Percentiles rank a stretch among this genome's conserved stretches.
Evolutionary conservation across 2,888 invertebrate species (phyloP).

Genomic region (Agonopterix subpropinquella): DNA sequence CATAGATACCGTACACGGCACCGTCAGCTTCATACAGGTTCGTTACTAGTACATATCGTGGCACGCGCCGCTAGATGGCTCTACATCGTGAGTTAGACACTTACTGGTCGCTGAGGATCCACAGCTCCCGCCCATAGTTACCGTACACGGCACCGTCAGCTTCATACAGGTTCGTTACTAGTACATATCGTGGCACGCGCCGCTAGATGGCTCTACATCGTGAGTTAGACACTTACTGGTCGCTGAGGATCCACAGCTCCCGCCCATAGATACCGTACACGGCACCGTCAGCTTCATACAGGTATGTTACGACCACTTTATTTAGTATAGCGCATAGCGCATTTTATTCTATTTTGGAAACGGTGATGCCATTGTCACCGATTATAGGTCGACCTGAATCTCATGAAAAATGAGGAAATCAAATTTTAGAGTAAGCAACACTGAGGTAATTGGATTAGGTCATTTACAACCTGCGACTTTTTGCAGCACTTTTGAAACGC

Average conservation of each 20-base stretch:
- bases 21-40: constrained; percentile 82
- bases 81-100: constrained; percentile 66
- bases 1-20: constrained; percentile 83
- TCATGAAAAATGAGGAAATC: too few relatives aligned
- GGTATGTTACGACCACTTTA: constrained; percentile 36
- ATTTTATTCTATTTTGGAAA: too few relatives aligned
- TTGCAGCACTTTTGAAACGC: too few relatives aligned
- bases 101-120: constrained; percentile 91
- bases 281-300: constrained; percentile 85
- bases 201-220: constrained; percentile 75
- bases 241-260: constrained; percentile 87
- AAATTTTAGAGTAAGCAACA: too few relatives aligned
- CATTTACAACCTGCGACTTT: too few relatives aligned
- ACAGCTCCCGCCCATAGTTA: constrained; percentile 80
- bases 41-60: constrained; percentile 74
- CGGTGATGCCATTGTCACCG: too few relatives aligned
- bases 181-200: constrained; percentile 86
- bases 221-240: constrained; percentile 85
- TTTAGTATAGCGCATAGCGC: too few relatives aligned
- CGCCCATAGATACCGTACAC: constrained; percentile 80
- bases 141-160: constrained; percentile 84
- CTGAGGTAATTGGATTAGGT: too few relatives aligned
- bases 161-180: constrained; percentile 74
- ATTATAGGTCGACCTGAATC: too few relatives aligned
- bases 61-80: constrained; percentile 87